Base-by-base conservation (phyloP, 2,113 vertebrate species). In the Etheostoma spectabile region DNA sequence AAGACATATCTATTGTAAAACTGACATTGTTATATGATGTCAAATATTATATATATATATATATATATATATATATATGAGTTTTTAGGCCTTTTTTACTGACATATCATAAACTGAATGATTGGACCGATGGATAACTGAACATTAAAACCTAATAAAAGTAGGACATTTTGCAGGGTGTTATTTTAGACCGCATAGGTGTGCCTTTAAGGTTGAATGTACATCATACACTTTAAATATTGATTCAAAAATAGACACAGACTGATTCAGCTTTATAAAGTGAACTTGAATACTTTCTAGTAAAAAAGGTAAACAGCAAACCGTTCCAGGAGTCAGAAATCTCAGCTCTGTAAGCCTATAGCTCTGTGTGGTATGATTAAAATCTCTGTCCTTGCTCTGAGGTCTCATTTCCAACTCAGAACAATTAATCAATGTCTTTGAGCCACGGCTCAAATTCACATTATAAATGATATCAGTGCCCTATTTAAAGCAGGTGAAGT, bases 391-490 rank as follows among this genome's bases (percentile, higher is more conserved):
- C 91, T 86, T 77, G 77, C 88, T 78, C 80, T 62, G 79, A 88
- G 83, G 57, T 93, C 85, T 86, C 46, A 76, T 92, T 92, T 91
- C 88, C 87, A 90, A 89, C 82, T n/a, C 80, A 74, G 86, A 91
- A 92, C 92, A 89, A 92, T 93, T 87, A 92, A 92, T 93, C 93
- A 93, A 92, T 93, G 92, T 81, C 89, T 80, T 59, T 83, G 77
- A 79, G 82, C 76, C 16, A 22, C 84, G 84, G 86, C 92, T 94
- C 92, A 90, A 72, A 87, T 92, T 94, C 90, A 82, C 91, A 80
- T 92, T 86, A 88, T 88, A 89, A 88, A 93, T 92, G 91, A 94
- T 92, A 89, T 86, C 92, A 88, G 56, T 19, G 73, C 69, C 83
- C 91, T 93, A 92, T 92, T 93, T 92, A 87, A 92, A 91, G 92